Conservation (phyloP, 2,888 invertebrate genomes). For the Thereva unica region DNA sequence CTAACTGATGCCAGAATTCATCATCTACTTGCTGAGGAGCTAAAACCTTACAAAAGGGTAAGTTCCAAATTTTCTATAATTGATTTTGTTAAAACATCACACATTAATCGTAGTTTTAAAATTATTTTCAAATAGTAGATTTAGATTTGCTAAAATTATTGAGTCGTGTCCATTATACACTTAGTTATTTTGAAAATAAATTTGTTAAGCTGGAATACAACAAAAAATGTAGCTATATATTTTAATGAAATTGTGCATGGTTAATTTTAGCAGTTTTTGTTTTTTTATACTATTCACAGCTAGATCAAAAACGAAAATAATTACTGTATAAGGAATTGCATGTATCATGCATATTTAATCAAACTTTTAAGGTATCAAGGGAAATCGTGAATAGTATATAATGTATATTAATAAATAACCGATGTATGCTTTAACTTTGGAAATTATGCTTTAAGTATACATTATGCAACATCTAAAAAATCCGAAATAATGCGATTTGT, state of each 20-base stretch:
- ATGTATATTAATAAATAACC: no score
- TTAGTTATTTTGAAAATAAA: no score
- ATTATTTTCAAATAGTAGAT: constrained; percentile 6
- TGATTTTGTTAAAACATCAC: constrained; percentile 5
- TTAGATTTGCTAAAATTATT: not conserved
- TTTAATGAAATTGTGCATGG: no score
- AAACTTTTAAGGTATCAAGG: not conserved
- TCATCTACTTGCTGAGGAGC: constrained; percentile 86
- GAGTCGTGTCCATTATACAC: not conserved
- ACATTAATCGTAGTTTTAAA: constrained; percentile 6
- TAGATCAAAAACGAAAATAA: not conserved
- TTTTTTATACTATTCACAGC: no score
- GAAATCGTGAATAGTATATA: no score
- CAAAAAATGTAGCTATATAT: no score
- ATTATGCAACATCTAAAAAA: no score
- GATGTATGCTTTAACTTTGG: no score
- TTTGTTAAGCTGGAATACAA: no score
- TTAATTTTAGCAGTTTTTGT: no score
- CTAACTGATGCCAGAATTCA: constrained; percentile 92
- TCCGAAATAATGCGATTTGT: no score
- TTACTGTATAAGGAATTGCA: constrained; percentile 9
- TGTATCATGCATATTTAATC: not conserved
- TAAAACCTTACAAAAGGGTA: constrained; percentile 86
- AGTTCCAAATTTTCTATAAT: constrained; percentile 50
- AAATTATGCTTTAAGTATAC: no score